A percentile compares a stretch with the other conserved stretches of the same genome.
Conservation (phyloP, 2,797 vertebrate genomes). For the Xenentodon cancila region DNA sequence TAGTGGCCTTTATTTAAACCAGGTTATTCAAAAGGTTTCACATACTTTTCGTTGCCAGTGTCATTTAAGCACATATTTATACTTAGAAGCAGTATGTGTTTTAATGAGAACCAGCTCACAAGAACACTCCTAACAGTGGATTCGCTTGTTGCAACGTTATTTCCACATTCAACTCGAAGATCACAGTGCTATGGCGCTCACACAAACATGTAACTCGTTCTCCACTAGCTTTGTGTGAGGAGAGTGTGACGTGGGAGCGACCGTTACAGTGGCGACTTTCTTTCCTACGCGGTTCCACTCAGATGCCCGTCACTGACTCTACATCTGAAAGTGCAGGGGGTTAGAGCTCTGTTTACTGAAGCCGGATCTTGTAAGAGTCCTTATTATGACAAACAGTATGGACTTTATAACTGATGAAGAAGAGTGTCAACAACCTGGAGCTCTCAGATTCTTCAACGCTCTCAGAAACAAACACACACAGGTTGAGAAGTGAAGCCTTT, state of each 20-base stretch:
- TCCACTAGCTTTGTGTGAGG: not conserved
- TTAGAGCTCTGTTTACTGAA: constrained; percentile 18
- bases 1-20: too few species aligned
- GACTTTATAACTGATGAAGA: constrained; percentile 9
- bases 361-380: constrained; percentile 12
- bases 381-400: constrained; percentile 12
- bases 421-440: constrained; percentile 9
- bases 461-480: constrained; percentile 3
- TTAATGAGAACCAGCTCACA: not conserved
- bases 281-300: constrained; percentile 10
- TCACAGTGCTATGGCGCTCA: too few species aligned
- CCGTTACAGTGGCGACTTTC: not conserved
- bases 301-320: constrained; percentile 29
- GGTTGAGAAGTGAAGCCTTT: constrained; percentile 4
- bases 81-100: too few species aligned
- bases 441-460: constrained; percentile 7
- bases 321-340: constrained; percentile 6
- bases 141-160: not conserved
- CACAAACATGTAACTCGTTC: not conserved
- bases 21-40: too few species aligned
- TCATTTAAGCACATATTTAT: not conserved
- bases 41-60: too few species aligned
- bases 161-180: not conserved
- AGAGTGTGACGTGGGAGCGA: constrained; percentile 1
- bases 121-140: not conserved